Evolutionary conservation across 1,140 invertebrate genomes (phyloP), one percentile per base, ranked within the genome.

Genomic region (Zaprionus camerounensis): DNA sequence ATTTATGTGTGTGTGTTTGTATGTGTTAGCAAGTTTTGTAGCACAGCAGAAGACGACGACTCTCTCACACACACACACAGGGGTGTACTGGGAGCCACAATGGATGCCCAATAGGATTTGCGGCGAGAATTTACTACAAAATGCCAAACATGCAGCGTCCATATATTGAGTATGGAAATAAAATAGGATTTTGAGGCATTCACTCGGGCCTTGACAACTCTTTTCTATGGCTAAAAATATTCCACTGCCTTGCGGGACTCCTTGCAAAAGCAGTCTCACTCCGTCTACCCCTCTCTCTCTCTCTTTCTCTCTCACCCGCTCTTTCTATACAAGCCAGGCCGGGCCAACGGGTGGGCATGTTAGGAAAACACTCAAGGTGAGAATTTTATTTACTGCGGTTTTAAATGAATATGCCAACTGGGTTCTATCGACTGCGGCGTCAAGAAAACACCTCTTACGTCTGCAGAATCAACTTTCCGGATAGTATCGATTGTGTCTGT

Each of bases 121-220:
- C 56, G 69, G 59, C 56, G 69, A 72, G 56, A 76, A 76, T 76
- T 76, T 76, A 76, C 69, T 72, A 76, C 74, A 76, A 72, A 76
- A 72, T 72, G 74, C 57, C 74, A 72, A 72, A 65, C 73, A 76
- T 66, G 44, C 64, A 41, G 24, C 41, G 44, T 46, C 12, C 38
- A 57, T 41, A 67, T 67, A 34, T 56, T 69, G 46, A 36, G 38
- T 31, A 71, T 71, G 57, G 61, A 76, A 76, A 71, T 76, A 44
- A 76, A 76, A 76, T 76, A 65, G 73, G 68, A 76, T 76, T 75
- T 65, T 71, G 55, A 71, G 55, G 61, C 69, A 71, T 71, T 64
- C 55, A 65, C 24, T 59, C 36, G 59, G 59, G 46, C 68, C 67
- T 70, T 64, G 72, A 41, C 66, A 74, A 61, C 56, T 59, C 55